Conservation (phyloP, 1,140 invertebrate genomes). For the Leptinotarsa lineolata region DNA sequence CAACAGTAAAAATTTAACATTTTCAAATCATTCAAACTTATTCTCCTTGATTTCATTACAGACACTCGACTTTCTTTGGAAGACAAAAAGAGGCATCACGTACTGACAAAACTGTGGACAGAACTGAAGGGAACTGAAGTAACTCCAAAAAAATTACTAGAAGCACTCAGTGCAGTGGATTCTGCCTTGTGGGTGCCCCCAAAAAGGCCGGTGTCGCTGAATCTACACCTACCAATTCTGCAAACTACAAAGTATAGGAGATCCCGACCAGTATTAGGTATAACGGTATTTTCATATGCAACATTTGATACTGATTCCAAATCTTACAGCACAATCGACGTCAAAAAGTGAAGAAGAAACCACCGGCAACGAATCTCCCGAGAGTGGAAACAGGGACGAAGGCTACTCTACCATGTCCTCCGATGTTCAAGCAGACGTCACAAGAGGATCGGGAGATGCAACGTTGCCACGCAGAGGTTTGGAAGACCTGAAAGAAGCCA, state of each 20-base stretch:
- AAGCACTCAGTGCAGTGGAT: constrained; percentile 64
- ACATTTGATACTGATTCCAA: not conserved
- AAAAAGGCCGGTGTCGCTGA: constrained; percentile 66
- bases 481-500: constrained; percentile 73
- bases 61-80: constrained; percentile 60
- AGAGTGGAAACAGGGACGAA: constrained; percentile 79
- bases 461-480: constrained; percentile 64
- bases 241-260: constrained; percentile 57
- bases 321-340: constrained; percentile 46
- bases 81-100: constrained; percentile 65
- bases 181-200: constrained; percentile 67
- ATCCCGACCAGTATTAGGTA: constrained; percentile 49
- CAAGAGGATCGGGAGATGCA: constrained; percentile 49
- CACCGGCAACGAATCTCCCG: constrained; percentile 68
- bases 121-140: constrained; percentile 65
- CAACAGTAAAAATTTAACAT: too few species aligned
- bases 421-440: constrained; percentile 75
- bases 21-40: too few species aligned
- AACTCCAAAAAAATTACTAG: constrained; percentile 62
- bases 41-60: constrained; percentile 29
- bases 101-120: constrained; percentile 64
- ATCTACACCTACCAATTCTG: constrained; percentile 64
- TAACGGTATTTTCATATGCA: not conserved
- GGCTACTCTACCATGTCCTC: constrained; percentile 90
- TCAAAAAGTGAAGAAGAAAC: constrained; percentile 62